A percentile compares a stretch with the other conserved stretches of the same genome.
These are phyloP conservation scores for Ips typographus DNA, from an alignment of 1,140 invertebrate species.

Conservation along the genomic window DNA sequence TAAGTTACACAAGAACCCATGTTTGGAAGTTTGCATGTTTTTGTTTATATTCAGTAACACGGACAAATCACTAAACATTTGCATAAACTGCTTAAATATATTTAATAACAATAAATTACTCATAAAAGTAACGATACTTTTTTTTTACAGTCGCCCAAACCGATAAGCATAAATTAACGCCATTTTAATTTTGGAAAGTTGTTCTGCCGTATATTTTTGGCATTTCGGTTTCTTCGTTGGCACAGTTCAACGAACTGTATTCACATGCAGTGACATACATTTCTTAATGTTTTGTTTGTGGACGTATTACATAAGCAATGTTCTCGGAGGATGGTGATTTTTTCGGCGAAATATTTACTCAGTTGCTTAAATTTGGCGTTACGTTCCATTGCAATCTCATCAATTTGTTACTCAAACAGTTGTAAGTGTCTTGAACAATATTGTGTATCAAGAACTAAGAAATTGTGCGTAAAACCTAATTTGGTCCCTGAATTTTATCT, in stretches of 20 bases:
- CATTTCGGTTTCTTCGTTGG: constrained; percentile 31
- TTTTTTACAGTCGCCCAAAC: constrained; percentile 12
- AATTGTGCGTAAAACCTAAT: no score
- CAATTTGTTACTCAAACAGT: no score
- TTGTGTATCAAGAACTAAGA: no score
- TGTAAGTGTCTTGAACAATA: no score
- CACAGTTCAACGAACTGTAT: constrained; percentile 30
- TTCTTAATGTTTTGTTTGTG: constrained; percentile 31
- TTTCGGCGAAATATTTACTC: constrained; percentile 8
- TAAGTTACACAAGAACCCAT: no score
- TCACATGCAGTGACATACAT: constrained; percentile 33
- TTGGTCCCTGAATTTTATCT: no score
- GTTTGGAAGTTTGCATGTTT: no score
- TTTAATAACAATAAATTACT: constrained; percentile 3
- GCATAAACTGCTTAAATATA: constrained; percentile 3
- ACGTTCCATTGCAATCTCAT: no score
- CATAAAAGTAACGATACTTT: neutral
- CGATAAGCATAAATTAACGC: constrained; percentile 31
- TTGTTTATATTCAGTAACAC: no score
- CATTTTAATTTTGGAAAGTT: constrained; percentile 39
- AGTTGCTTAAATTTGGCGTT: no score
- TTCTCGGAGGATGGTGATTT: constrained; percentile 15
- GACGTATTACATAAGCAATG: constrained; percentile 31
- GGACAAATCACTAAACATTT: neutral
- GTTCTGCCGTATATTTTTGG: constrained; percentile 33